Evolutionary conservation across 2,888 invertebrate species (phyloP).

Genomic region (Steromphala cineraria): DNA sequence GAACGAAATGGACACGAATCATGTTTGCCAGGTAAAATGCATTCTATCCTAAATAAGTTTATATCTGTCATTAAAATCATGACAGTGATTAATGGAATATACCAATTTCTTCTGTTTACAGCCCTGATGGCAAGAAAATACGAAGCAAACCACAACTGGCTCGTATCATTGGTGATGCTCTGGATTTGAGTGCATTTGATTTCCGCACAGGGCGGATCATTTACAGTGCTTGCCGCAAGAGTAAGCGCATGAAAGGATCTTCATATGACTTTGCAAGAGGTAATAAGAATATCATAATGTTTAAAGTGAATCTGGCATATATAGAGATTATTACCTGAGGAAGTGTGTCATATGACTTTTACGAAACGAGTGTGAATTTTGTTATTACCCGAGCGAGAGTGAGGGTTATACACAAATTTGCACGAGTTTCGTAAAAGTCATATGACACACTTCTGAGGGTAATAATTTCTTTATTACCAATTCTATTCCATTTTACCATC

Average conservation of each 20-base stretch:
- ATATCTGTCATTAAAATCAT: background rate
- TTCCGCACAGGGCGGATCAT: conserved; percentile 86
- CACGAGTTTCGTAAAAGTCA: too few species aligned
- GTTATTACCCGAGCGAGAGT: too few species aligned
- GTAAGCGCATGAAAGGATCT: conserved; percentile 82
- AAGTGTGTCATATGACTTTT: too few species aligned
- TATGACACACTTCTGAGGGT: too few species aligned
- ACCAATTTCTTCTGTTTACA: conserved; percentile 73
- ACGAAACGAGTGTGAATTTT: too few species aligned
- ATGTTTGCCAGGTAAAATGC: too few species aligned
- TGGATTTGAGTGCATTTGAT: conserved; percentile 89
- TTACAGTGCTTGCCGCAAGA: conserved; percentile 80
- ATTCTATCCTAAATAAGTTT: background rate
- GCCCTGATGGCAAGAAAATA: conserved; percentile 89
- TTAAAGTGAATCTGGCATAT: background rate
- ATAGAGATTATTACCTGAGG: too few species aligned
- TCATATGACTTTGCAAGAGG: conserved; percentile 81
- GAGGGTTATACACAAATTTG: too few species aligned
- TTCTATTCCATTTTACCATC: too few species aligned
- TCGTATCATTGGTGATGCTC: conserved; percentile 85
- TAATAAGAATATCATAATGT: conserved; percentile 32
- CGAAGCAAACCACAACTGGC: conserved; percentile 88
- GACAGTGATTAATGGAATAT: background rate
- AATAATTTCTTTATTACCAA: too few species aligned
- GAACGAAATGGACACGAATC: too few species aligned